Percentiles rank a stretch among this genome's conserved stretches.
phyloP scores from a whole-genome alignment of 2,797 vertebrate species.

The Spizella passerina region DNA sequence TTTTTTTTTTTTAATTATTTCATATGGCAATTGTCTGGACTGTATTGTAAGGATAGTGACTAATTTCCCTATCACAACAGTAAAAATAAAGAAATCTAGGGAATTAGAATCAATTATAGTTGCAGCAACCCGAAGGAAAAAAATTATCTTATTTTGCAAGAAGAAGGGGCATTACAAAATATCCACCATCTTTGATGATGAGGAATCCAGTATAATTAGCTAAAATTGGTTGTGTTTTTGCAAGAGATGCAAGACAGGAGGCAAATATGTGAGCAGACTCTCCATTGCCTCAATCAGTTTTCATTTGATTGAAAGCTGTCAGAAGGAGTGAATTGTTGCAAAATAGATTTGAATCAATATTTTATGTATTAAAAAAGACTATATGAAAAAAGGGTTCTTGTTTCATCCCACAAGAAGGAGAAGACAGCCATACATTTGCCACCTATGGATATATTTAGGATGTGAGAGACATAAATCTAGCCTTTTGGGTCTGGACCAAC shows the following conservation, averaged over 20 bases:
- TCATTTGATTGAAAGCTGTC: neutral
- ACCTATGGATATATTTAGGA: neutral
- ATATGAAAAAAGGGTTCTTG: neutral
- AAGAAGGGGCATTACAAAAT: neutral
- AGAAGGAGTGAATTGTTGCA: neutral
- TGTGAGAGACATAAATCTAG: neutral
- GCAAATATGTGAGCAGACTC: neutral
- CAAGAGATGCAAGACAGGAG: neutral
- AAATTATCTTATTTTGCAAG: neutral
- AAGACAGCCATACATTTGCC: neutral
- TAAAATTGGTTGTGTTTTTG: neutral
- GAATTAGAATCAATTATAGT: neutral
- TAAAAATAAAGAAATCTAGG: neutral
- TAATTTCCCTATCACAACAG: neutral
- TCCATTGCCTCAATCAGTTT: neutral
- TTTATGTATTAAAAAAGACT: neutral
- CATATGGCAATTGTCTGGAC: neutral
- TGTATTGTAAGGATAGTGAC: neutral
- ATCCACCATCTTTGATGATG: fast-evolving
- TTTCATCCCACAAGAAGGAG: neutral
- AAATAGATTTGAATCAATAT: neutral
- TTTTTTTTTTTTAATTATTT: too few relatives aligned
- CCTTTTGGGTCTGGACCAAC: neutral
- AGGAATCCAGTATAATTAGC: neutral
- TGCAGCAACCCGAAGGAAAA: neutral